phyloP scores from a whole-genome alignment of 1,140 invertebrate genomes.

The Leptinotarsa lineolata region DNA sequence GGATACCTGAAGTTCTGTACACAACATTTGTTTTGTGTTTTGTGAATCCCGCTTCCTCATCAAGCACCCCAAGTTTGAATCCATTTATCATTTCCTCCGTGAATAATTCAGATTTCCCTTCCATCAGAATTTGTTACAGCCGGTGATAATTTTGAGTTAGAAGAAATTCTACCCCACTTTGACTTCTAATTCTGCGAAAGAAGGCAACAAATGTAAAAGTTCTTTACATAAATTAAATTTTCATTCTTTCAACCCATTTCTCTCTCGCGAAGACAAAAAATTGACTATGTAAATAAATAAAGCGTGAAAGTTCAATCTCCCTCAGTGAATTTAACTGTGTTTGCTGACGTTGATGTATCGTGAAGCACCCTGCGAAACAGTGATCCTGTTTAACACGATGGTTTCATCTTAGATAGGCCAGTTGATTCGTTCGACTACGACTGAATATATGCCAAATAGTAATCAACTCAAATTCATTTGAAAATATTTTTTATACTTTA shows the following conservation, averaged over 20 bases:
- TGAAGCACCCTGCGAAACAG: not conserved
- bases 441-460: no score
- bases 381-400: conserved; percentile 15
- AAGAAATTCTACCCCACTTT: not conserved
- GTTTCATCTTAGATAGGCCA: not conserved
- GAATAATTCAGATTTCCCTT: conserved; percentile 2
- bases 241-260: conserved; percentile 4
- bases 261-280: conserved; percentile 19
- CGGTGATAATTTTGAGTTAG: conserved; percentile 1
- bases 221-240: conserved; percentile 15
- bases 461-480: no score
- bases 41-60: not conserved
- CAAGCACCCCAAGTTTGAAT: not conserved
- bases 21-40: not conserved
- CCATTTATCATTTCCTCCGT: not conserved
- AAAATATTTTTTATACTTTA: no score
- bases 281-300: conserved; percentile 24
- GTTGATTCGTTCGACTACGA: not conserved
- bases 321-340: conserved; percentile 22
- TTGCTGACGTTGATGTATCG: conserved; percentile 20
- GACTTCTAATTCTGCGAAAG: not conserved
- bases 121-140: conserved; percentile 6
- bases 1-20: not conserved
- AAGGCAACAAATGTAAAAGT: conserved; percentile 12
- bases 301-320: conserved; percentile 24